These are phyloP conservation scores for Drosophila paulistorum DNA, from an alignment of 1,140 invertebrate genomes.

Conservation along the genomic window DNA sequence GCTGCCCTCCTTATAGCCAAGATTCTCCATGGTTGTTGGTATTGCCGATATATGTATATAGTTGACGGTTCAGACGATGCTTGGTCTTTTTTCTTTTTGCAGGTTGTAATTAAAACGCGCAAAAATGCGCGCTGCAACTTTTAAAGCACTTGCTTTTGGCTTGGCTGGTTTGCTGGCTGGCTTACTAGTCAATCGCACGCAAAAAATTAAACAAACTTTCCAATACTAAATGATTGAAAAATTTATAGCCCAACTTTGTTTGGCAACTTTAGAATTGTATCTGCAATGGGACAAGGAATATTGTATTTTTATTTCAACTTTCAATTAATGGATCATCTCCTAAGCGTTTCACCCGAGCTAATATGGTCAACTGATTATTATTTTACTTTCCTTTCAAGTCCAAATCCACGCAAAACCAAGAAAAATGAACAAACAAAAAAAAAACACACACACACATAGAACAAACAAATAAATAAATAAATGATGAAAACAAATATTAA, in stretches of 20 bases:
- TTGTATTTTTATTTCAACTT: conserved; percentile 18
- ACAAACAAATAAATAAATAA: conserved; percentile 10
- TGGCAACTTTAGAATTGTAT: conserved; percentile 22
- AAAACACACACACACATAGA: conserved; percentile 35
- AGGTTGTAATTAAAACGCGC: conserved; percentile 63
- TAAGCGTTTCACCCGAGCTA: conserved; percentile 14
- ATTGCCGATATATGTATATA: no score
- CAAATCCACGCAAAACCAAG: conserved; percentile 9
- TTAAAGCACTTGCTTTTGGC: conserved; percentile 38
- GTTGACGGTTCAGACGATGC: conserved; percentile 28
- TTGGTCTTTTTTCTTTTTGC: conserved; percentile 32
- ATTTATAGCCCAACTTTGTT: conserved; percentile 57
- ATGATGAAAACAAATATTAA: conserved; percentile 32
- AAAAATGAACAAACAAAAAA: conserved; percentile 22
- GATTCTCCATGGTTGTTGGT: conserved; percentile 74
- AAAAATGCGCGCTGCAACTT: conserved; percentile 59
- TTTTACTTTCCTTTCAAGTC: conserved; percentile 25
- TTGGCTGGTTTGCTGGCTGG: conserved; percentile 3
- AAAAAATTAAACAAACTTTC: conserved; percentile 35
- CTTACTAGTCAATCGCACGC: conserved; percentile 43
- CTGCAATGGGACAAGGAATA: not conserved
- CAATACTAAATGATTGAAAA: conserved; percentile 38
- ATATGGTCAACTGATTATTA: not conserved
- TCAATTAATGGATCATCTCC: conserved; percentile 13
- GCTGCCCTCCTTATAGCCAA: conserved; percentile 82